phyloP scores from a whole-genome alignment of 2,888 invertebrate species.

The Lydus trimaculatus region DNA sequence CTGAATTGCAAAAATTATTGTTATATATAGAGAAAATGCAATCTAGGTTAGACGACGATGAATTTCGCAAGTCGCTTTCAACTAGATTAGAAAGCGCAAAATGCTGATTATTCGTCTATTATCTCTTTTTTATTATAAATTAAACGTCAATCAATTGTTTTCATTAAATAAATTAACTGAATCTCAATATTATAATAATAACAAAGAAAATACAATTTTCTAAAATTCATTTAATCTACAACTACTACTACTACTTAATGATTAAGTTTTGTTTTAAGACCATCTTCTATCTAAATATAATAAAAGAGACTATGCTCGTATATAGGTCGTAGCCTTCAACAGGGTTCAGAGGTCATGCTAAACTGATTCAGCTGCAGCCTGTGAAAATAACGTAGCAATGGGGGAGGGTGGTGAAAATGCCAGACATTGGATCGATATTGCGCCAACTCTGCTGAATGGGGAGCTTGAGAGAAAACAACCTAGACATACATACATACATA shows the following conservation, averaged over 20 bases:
- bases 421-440: constrained; percentile 28
- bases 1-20: background rate
- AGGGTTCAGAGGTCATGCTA: constrained; percentile 67
- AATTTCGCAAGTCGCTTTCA: constrained; percentile 9
- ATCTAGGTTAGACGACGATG: constrained; percentile 2
- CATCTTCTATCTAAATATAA: background rate
- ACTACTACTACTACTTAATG: no score
- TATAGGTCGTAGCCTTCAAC: constrained; percentile 65
- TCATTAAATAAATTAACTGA: background rate
- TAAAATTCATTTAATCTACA: no score
- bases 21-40: background rate
- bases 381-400: constrained; percentile 31
- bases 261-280: no score
- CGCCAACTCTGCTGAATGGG: constrained; percentile 29
- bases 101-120: background rate
- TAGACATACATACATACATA: no score
- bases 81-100: constrained; percentile 11
- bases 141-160: background rate
- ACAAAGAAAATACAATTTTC: no score
- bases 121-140: background rate
- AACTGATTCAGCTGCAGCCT: constrained; percentile 48
- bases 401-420: constrained; percentile 24
- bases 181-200: background rate
- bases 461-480: constrained; percentile 1
- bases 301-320: constrained; percentile 16